Conservation (phyloP, 2,797 vertebrate genomes). For the Thripadectes ignobilis region DNA sequence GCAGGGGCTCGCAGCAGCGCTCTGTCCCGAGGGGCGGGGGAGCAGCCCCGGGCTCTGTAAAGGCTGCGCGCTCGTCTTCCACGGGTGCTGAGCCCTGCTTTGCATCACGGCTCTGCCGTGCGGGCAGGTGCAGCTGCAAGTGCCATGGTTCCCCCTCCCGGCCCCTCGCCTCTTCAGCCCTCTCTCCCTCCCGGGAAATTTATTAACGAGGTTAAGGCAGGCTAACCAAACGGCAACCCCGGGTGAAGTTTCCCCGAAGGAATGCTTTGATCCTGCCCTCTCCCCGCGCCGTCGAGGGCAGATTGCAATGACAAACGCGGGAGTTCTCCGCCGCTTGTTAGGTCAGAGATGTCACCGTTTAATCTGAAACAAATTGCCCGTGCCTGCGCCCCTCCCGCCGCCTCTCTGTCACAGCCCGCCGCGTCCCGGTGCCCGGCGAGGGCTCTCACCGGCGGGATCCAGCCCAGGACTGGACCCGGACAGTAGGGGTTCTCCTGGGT, state of each 20-base stretch:
- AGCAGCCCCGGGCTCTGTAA: background rate
- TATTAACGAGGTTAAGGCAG: conserved; percentile 80
- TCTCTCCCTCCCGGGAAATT: conserved; percentile 76
- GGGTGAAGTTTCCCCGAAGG: conserved; percentile 74
- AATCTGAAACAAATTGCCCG: conserved; percentile 55
- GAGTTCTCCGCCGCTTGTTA: conserved; percentile 24
- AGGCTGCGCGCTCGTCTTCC: background rate
- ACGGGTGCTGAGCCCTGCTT: background rate
- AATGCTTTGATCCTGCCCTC: conserved; percentile 89
- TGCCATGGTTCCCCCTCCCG: background rate
- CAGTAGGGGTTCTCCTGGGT: accelerated
- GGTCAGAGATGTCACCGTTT: conserved; percentile 15
- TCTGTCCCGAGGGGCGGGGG: too few relatives aligned
- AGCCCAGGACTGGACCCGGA: accelerated
- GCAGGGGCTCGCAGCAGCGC: too few relatives aligned
- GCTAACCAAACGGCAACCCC: conserved; percentile 79
- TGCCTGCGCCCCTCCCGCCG: background rate
- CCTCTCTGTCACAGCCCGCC: background rate
- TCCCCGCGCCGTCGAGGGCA: conserved; percentile 39
- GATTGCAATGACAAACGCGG: conserved; percentile 65
- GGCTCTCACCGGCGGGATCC: accelerated
- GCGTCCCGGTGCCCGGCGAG: background rate
- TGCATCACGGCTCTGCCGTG: background rate
- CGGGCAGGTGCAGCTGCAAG: conserved; percentile 82
- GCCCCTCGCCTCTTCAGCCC: conserved; percentile 57